Percentiles rank a stretch among this genome's conserved stretches.
These are phyloP conservation scores for Xiphophorus couchianus DNA, from an alignment of 2,113 vertebrate species.

Conservation along the genomic window DNA sequence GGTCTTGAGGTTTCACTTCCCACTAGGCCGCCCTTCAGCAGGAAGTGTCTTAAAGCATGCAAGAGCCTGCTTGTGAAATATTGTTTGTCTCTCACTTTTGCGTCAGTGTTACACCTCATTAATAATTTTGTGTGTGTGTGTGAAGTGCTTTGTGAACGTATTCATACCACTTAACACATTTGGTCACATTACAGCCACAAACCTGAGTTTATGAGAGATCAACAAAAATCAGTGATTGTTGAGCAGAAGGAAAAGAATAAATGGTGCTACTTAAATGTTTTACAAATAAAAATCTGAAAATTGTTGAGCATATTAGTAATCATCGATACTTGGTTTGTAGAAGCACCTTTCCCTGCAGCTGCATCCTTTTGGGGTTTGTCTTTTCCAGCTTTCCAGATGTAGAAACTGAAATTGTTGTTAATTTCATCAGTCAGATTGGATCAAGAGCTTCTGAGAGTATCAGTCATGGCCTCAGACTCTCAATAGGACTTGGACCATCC, in stretches of 20 bases:
- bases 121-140: conserved; percentile 5
- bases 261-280: not conserved
- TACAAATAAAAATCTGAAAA: no score
- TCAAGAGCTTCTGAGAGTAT: not conserved
- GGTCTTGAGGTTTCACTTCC: conserved; percentile 49
- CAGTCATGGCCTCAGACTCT: not conserved
- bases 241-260: not conserved
- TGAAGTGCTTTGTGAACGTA: not conserved
- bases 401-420: not conserved
- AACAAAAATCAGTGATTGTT: not conserved
- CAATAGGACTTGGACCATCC: not conserved
- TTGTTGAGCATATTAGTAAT: not conserved
- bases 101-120: conserved; percentile 4
- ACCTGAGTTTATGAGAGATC: not conserved
- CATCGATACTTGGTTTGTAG: not conserved
- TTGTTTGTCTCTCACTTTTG: not conserved
- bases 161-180: conserved; percentile 2
- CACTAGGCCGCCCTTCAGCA: conserved; percentile 15
- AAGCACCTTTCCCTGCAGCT: not conserved
- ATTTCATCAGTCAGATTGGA: not conserved
- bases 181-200: not conserved
- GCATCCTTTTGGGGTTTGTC: not conserved
- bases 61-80: conserved; percentile 24
- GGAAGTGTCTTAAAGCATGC: conserved; percentile 49
- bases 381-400: not conserved